Conservation (phyloP, 37 sponge, comb jelly and placozoan genomes). For the Hexactinellida sp. region DNA sequence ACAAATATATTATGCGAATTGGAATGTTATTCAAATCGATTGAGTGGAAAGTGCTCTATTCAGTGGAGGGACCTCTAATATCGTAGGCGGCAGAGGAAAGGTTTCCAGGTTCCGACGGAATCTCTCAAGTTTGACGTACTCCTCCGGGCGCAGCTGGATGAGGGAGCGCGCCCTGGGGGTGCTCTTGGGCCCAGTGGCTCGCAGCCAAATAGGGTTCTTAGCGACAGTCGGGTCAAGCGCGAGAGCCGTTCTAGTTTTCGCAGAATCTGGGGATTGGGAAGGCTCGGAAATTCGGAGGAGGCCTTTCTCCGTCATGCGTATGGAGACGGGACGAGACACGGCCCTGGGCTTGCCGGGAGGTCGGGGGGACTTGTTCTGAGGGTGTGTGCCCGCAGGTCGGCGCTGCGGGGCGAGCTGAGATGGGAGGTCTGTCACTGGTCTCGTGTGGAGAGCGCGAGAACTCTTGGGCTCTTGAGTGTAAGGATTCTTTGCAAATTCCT, state of each 20-base stretch:
- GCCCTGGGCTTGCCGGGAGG: not conserved
- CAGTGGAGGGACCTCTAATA: not conserved
- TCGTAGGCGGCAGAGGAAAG: not conserved
- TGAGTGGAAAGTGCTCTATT: not conserved
- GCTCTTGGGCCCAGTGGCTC: slow-evolving; percentile 61
- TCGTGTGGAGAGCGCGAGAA: not conserved
- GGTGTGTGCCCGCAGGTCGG: not conserved
- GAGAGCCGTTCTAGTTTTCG: not conserved
- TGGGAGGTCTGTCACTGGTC: not conserved
- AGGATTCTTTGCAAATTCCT: not conserved
- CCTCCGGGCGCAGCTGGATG: slow-evolving; percentile 37
- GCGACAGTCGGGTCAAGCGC: not conserved
- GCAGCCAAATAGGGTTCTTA: slow-evolving; percentile 16
- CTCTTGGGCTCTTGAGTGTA: not conserved
- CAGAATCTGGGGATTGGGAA: not conserved
- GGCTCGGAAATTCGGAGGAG: not conserved
- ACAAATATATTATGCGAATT: not conserved
- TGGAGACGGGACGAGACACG: not conserved
- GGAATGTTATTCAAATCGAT: not conserved
- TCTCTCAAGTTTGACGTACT: slow-evolving; percentile 27
- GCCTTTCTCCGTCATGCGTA: not conserved
- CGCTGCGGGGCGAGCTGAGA: not conserved
- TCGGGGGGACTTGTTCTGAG: not conserved
- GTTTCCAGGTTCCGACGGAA: not conserved
- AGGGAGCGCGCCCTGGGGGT: slow-evolving; percentile 38